Conservation (phyloP, 1,140 invertebrate genomes). For the Zaprionus ghesquierei region DNA sequence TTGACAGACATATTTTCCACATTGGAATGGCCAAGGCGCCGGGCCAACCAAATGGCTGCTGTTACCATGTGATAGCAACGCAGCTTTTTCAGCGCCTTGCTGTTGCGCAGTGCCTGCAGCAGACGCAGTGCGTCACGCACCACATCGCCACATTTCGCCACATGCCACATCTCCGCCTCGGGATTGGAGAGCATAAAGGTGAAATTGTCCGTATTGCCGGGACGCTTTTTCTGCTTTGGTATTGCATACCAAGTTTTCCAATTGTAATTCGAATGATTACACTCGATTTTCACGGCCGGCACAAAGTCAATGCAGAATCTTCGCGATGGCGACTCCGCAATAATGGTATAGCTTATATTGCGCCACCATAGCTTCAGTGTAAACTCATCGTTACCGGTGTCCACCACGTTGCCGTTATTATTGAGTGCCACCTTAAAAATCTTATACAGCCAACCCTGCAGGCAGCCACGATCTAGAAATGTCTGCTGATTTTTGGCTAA, state of each 20-base stretch:
- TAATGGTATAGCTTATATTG: constrained; percentile 38
- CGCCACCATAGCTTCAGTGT: constrained; percentile 20
- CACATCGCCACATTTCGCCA: constrained; percentile 13
- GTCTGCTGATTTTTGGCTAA: constrained; percentile 22
- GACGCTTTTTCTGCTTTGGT: constrained; percentile 23
- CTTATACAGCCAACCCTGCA: constrained; percentile 41
- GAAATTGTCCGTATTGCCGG: constrained; percentile 3
- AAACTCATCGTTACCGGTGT: neutral
- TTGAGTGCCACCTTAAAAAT: constrained; percentile 24
- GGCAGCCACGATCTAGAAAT: constrained; percentile 12
- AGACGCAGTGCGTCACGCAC: constrained; percentile 39
- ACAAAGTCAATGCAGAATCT: constrained; percentile 54
- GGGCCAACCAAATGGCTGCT: constrained; percentile 12
- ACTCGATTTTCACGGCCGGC: constrained; percentile 45
- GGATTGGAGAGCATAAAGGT: constrained; percentile 42
- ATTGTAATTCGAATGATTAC: neutral
- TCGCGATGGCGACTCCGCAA: constrained; percentile 2
- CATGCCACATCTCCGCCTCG: neutral
- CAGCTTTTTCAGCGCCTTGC: constrained; percentile 35
- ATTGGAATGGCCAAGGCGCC: neutral
- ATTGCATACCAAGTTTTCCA: constrained; percentile 23
- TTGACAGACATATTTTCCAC: neutral
- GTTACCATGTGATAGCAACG: constrained; percentile 46
- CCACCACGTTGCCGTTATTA: neutral
- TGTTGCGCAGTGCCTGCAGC: constrained; percentile 43